These are phyloP conservation scores for Axea sp. DNA, from an alignment of 2,888 invertebrate genomes.

Conservation along the genomic window DNA sequence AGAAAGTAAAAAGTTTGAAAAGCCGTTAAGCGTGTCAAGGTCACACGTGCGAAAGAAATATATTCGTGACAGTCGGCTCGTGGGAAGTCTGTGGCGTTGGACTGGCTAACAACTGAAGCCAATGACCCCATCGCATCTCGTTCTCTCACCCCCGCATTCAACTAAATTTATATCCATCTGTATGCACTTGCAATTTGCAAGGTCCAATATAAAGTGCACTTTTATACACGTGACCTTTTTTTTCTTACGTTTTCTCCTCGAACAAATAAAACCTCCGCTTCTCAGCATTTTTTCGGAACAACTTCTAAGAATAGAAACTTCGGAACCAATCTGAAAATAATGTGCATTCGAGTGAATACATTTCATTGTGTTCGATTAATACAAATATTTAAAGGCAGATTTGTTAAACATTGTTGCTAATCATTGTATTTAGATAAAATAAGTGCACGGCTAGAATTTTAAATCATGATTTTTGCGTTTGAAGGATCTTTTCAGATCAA, in stretches of 20 bases:
- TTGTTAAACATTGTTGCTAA: neutral
- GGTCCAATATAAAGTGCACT: conserved; percentile 2
- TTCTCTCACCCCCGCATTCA: conserved; percentile 46
- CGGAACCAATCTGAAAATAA: too few relatives aligned
- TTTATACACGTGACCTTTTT: too few relatives aligned
- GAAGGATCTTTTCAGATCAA: too few relatives aligned
- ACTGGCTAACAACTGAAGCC: conserved; percentile 61
- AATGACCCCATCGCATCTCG: conserved; percentile 65
- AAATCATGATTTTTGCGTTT: too few relatives aligned
- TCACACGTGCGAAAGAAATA: conserved; percentile 59
- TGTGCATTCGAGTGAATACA: too few relatives aligned
- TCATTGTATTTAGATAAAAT: conserved; percentile 17
- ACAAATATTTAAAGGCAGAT: neutral
- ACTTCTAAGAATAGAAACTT: too few relatives aligned
- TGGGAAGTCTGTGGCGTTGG: conserved; percentile 59
- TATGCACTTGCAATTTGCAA: conserved; percentile 8
- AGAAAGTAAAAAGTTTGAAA: too few relatives aligned
- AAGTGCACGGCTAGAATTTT: too few relatives aligned
- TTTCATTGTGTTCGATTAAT: too few relatives aligned
- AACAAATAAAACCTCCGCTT: too few relatives aligned
- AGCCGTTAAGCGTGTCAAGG: conserved; percentile 33
- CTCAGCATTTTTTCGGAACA: neutral
- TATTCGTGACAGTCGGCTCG: conserved; percentile 61
- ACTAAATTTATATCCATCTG: conserved; percentile 53
- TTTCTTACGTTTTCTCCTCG: too few relatives aligned